Conservation (phyloP, 2,888 invertebrate species). For the Hofmannophila pseudospretella region DNA sequence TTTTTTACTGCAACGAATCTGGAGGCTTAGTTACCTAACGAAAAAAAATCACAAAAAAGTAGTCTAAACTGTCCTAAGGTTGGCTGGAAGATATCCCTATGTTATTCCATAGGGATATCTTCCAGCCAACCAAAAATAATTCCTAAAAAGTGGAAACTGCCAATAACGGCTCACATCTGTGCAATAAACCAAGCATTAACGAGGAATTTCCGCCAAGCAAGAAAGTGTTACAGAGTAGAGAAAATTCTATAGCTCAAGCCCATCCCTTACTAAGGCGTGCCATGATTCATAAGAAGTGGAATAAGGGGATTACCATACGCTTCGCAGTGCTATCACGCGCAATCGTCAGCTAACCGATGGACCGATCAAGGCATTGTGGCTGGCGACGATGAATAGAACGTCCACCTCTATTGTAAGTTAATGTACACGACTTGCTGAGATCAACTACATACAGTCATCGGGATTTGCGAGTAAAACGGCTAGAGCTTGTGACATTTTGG, state of each 20-base stretch:
- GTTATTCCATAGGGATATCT: no score
- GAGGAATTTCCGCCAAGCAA: no score
- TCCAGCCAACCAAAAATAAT: no score
- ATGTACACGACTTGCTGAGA: slow-evolving; percentile 46
- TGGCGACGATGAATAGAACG: slow-evolving; percentile 73
- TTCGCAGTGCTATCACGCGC: slow-evolving; percentile 65
- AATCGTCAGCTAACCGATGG: slow-evolving; percentile 36
- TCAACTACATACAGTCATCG: slow-evolving; percentile 24
- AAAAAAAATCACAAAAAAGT: no score
- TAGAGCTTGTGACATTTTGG: not conserved
- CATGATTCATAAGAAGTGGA: slow-evolving; percentile 22
- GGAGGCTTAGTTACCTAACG: no score
- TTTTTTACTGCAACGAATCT: no score
- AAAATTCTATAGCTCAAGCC: not conserved
- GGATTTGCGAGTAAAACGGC: slow-evolving; percentile 8
- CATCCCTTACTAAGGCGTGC: not conserved
- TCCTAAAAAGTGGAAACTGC: no score
- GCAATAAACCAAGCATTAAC: no score
- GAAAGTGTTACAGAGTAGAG: no score
- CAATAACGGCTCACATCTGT: no score
- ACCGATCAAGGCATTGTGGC: slow-evolving; percentile 52
- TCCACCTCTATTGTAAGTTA: slow-evolving; percentile 77
- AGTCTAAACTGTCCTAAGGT: no score
- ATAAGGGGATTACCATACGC: slow-evolving; percentile 44
- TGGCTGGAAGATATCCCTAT: no score